These are phyloP conservation scores for Streptopelia turtur DNA, from an alignment of 2,797 vertebrate species.

Conservation along the genomic window DNA sequence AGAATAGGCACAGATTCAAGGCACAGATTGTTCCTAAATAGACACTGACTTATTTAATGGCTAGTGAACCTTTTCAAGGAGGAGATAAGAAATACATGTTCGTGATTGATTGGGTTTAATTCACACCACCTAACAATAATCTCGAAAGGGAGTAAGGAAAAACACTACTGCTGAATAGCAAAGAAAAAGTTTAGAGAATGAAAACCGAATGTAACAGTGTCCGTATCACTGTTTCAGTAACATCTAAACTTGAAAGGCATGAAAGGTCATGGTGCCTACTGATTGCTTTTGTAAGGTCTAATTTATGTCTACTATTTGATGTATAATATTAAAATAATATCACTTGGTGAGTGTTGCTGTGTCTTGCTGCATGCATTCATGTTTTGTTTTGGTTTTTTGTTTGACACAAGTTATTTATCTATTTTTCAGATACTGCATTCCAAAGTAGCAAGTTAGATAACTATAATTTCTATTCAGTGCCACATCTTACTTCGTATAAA, in stretches of 20 bases:
- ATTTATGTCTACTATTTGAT: neutral
- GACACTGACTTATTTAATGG: neutral
- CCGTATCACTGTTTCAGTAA: neutral
- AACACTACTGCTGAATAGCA: neutral
- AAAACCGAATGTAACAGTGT: neutral
- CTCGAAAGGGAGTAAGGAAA: neutral
- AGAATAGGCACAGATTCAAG: neutral
- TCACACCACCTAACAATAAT: neutral
- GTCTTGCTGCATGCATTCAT: constrained; percentile 28
- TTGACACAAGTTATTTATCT: constrained; percentile 13
- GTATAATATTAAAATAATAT: neutral
- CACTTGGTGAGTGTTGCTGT: neutral
- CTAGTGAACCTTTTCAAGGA: neutral
- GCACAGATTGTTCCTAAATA: neutral
- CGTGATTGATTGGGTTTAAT: neutral
- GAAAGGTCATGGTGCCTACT: neutral
- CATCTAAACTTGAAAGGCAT: neutral
- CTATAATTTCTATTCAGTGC: constrained; percentile 1
- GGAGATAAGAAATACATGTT: neutral
- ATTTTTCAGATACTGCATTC: constrained; percentile 17
- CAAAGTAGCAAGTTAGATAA: constrained; percentile 12
- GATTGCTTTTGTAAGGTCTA: neutral
- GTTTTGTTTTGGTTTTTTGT: neutral
- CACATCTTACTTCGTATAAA: neutral
- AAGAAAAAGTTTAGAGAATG: neutral